A percentile compares a stretch with the other conserved stretches of the same genome.
Conservation (phyloP, 2,113 vertebrate genomes). For the Peucedramus taeniatus region DNA sequence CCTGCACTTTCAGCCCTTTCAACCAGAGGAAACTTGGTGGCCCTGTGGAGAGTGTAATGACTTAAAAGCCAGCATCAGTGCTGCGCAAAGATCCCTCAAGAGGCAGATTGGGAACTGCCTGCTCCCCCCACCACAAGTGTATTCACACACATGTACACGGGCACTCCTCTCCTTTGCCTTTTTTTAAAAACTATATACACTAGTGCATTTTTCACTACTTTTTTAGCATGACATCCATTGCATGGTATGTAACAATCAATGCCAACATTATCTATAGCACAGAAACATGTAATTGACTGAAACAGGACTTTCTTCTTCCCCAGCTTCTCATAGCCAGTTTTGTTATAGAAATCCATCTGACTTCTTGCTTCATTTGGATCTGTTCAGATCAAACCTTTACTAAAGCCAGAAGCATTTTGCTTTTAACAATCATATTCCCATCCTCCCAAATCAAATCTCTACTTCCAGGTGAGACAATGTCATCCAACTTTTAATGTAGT, state of each 20-base stretch:
- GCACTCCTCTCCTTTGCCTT: neutral
- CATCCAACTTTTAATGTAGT: neutral
- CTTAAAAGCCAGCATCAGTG: neutral
- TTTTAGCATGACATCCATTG: neutral
- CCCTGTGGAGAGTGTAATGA: neutral
- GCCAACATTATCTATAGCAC: neutral
- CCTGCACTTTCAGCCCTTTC: neutral
- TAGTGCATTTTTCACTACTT: neutral
- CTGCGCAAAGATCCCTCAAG: neutral
- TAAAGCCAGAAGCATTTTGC: neutral
- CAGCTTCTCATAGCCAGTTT: neutral
- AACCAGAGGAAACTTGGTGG: neutral
- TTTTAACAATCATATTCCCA: neutral
- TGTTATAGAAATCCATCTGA: neutral
- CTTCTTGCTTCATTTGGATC: neutral
- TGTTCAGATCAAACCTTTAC: neutral
- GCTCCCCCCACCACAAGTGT: rapidly evolving
- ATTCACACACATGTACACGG: neutral
- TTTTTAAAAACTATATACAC: neutral
- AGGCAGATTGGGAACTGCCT: neutral
- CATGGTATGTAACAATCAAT: neutral
- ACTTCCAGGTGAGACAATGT: neutral
- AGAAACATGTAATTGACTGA: neutral
- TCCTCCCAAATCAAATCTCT: neutral
- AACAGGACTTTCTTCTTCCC: neutral